Base-by-base conservation (phyloP, 1,140 invertebrate species). In the Drosophila sechellia region DNA sequence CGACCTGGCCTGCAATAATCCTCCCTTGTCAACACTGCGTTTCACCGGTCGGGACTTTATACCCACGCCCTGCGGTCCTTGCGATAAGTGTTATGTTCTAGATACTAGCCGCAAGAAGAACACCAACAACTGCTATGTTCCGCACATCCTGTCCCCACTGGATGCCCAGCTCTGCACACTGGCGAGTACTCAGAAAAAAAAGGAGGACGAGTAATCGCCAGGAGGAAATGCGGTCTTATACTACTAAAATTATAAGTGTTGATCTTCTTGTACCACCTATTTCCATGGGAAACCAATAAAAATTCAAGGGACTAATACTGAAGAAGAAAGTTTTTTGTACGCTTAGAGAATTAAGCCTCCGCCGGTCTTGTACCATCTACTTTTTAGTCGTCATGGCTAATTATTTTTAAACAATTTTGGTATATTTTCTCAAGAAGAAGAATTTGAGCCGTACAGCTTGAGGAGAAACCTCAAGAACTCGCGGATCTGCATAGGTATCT, bases 51-150 rank as follows among this genome's bases (percentile, higher is more conserved):
- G 83, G 2, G 71, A 83, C 22, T 79, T 87, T 0, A 72, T 73
- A 50, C 84, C 79, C n/a, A 87, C 84, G 3, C 79, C 75, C 0
- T 89, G 84, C 39, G 84, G 83, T 11, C 76, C 84, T 4, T 13
- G 15, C 0, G 84, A 87, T 40, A 64, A 48, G 17, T 87, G 83
- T 35, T 71, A 43, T 50, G 74, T 59, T 1, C 20, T 39, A n/a
- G 81, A 84, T 56, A 77, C 66, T 0, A 84, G 77, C 15, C 43
- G 50, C 40, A 73, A 57, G 25, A 58, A 45, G 34, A 72, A 50
- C 56, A 40, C 50, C 5, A 60, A 74, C 22, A 72, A 60, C 34
- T 79, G 81, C 43, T 61, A 52, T 13, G 65, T 59, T 17, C 72
- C 77, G 4, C 71, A 63, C 17, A 31, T 27, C 10, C 13, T 54